Evolutionary conservation across 92 coral and sea anemone genomes (phyloP), one percentile per base, ranked within the genome.

Genomic region (Parazoanthus darwini): DNA sequence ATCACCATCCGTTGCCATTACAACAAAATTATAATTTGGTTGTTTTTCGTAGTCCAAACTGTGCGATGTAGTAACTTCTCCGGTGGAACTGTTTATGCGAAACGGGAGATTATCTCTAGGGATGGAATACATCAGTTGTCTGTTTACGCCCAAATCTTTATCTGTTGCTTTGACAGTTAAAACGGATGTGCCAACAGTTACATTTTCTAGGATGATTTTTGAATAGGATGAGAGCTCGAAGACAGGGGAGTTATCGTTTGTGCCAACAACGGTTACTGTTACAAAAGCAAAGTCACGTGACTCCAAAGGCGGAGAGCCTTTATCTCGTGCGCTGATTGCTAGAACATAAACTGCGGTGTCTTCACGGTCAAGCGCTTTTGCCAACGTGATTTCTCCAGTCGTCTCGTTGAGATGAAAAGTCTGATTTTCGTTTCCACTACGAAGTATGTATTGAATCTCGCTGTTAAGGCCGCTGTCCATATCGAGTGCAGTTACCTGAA

Each of bases 131-230:
- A 74, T 67, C 26, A 93, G 78, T 29, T 63, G 73, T 56, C 90
- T 85, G 89, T 93, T 93, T 25, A 77, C 36, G 13, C 91, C 95
- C 77, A 90, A 85, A 92, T 93, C 95, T 82, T 42, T 82, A 71
- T 93, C 95, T 18, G 51, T 75, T 91, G 95, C 93, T 65, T 89
- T 88, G 88, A 91, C 92, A 75, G 51, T 14, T 39, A 75, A 75
- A 75, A 75, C 79, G 15, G 13, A 3, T 36, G 79, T 75, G 14
- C 79, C 79, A 37, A 75, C 78, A 36, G 78, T 72, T 25, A 13
- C 38, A 35, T 72, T 72, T 72, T 72, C 77, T 72, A 10, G 18
- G 44, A 85, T 36, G 5, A 54, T 51, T 44, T 79, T 78, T 23
- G 84, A 65, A 33, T 90, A 90, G 43, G 35, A 67, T 2, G 65